Evolutionary conservation across 2,888 invertebrate genomes (phyloP), one percentile per base, ranked within the genome.

Genomic region (Allophyes oxyacanthae): DNA sequence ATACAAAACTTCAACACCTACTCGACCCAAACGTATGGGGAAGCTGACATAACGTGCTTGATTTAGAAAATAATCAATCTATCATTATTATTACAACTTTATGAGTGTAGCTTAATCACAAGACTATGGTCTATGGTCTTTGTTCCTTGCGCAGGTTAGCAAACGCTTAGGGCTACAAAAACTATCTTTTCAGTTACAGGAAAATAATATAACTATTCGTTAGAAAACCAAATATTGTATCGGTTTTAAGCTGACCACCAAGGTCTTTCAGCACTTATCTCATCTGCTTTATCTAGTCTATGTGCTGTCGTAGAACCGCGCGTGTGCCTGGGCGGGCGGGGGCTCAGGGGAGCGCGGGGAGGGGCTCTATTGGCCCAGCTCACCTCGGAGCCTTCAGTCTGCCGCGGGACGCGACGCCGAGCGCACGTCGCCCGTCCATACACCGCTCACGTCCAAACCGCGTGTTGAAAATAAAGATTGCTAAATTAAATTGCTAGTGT

Each of bases 331-430:
- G 83, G 79, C 72, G 79, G 78, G 80, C 82, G 82, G 73, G 78
- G 78, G 73, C 64, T 79, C 64, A 66, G 79, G 69, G 82, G 78
- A 63, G 67, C 25, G 55, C 46, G 76, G 78, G 67, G 68, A 63
- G 61, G 71, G 68, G 68, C 53, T 64, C 77, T 73, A 82, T 80
- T 83, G 83, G 87, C 89, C 88, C 87, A 82, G 85, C 81, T 78
- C 73, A 81, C 78, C 82, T 79, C 72, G 75, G 75, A 89, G 87
- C 88, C 90, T 87, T 87, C 86, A 92, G 92, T 92, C 79, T 77
- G 82, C 82, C 82, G 79, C 78, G 72, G 79, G 78, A 79, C 81
- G 79, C 73, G 71, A 71, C 50, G 54, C 49, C 44, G 82, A 68
- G 65, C 61, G 78, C 72, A 81, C 77, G 88, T 72, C 70, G 65